phyloP scores from a whole-genome alignment of 2,888 invertebrate genomes.

The Microplitis manilae region DNA sequence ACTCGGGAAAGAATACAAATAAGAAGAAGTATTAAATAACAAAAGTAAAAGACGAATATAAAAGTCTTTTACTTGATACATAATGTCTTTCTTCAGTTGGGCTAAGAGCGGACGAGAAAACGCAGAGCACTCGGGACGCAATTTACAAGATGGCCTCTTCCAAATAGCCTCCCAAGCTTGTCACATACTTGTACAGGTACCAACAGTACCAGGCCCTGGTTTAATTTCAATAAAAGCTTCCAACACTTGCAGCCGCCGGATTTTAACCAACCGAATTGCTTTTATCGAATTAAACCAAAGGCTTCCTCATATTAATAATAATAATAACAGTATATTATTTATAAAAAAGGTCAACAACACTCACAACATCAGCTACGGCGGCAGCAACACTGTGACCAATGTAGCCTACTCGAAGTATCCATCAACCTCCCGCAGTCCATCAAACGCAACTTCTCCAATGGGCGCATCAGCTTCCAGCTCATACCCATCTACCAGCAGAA shows the following conservation, averaged over 20 bases:
- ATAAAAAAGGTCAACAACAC: conserved; percentile 74
- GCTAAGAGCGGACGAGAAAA: conserved; percentile 55
- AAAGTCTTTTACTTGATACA: background rate
- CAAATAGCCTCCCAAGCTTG: conserved; percentile 87
- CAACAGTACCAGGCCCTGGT: conserved; percentile 38
- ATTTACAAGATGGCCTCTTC: conserved; percentile 83
- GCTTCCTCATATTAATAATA: background rate
- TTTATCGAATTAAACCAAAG: background rate
- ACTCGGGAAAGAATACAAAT: background rate
- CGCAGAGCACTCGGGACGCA: conserved; percentile 69
- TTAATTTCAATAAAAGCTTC: conserved; percentile 46
- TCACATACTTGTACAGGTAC: conserved; percentile 83
- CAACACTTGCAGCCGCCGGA: conserved; percentile 29
- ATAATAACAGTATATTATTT: conserved; percentile 2
- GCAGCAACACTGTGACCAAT: conserved; percentile 75
- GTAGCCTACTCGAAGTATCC: conserved; percentile 70
- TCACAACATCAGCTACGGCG: conserved; percentile 81
- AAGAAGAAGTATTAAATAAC: conserved; percentile 26
- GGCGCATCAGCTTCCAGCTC: conserved; percentile 45
- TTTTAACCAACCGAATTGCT: conserved; percentile 13
- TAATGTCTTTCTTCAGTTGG: conserved; percentile 67
- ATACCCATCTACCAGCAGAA: conserved; percentile 48
- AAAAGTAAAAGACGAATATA: conserved; percentile 6
- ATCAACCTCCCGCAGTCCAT: conserved; percentile 45
- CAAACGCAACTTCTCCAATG: conserved; percentile 39